Evolutionary conservation across 2,797 vertebrate species (phyloP), one percentile per base, ranked within the genome.

Genomic region (Lacerta bilineata): DNA sequence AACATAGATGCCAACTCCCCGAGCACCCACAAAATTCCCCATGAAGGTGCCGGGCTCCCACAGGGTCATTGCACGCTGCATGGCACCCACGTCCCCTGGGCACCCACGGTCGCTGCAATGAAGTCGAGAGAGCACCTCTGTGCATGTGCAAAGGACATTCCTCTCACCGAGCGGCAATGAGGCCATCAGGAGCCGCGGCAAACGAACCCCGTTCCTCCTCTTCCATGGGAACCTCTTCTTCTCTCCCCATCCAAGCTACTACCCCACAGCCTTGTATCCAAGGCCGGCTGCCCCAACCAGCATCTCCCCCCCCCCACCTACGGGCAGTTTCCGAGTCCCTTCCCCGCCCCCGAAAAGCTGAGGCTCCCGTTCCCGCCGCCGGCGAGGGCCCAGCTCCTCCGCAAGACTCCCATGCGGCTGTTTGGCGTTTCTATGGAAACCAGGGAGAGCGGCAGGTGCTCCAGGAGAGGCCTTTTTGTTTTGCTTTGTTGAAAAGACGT

Each of bases 381-480:
- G 4, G 9, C 59, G 4, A 78, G 55, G 50, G 39, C 33, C 79
- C 71, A 6, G 66, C 41, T 25, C 50, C n/a, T 61, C 11, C 74
- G 33, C 55, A n/a, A 46, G 15, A 27, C 64, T 69, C 78, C 72
- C 64, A 5, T 5, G 18, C 61, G 85, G 29, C 89, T 89, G 88
- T 89, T 89, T 89, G 61, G 79, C 3, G 84, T 89, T 72, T 66
- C 88, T 41, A 89, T 82, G 88, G 88, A 29, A 81, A 89, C 88
- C 20, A 17, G 43, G 29, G n/a, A 15, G 36, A 27, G 36, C 18
- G 29, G 59, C n/a, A 39, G 3, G 36, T 10, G 46, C 25, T 33
- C 69, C 29, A 0, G 59, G 36, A 6, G 39, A 36, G 55, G 50
- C 55, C n/a, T 5, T 68, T 20, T 8, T 1, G 55, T 39, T 39